These are phyloP conservation scores for Eledona agricola DNA, from an alignment of 2,888 invertebrate genomes.

Conservation along the genomic window DNA sequence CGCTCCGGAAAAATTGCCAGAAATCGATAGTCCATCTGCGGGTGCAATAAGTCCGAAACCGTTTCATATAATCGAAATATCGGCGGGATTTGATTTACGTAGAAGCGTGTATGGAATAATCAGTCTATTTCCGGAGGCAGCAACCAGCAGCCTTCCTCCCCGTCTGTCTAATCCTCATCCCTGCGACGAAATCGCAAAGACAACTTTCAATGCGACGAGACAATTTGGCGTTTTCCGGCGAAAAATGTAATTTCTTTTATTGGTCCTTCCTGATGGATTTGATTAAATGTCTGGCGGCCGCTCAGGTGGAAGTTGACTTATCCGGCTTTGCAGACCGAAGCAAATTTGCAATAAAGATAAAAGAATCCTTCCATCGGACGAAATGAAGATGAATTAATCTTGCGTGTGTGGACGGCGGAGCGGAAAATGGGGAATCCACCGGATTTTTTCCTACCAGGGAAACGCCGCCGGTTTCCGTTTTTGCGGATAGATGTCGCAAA, in stretches of 20 bases:
- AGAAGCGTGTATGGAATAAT: slow-evolving; percentile 48
- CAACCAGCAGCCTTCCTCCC: slow-evolving; percentile 22
- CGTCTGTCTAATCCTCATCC: slow-evolving; percentile 23
- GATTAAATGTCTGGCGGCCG: slow-evolving; percentile 4
- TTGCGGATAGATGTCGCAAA: no score
- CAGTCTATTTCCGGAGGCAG: slow-evolving; percentile 48
- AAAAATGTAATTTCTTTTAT: no score
- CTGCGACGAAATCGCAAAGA: slow-evolving; percentile 32
- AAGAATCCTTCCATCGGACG: no score
- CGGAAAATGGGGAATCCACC: no score
- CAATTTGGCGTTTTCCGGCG: no score
- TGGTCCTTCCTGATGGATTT: no score
- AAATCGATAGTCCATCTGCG: slow-evolving; percentile 36
- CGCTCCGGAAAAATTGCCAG: slow-evolving; percentile 3
- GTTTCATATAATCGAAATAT: slow-evolving; percentile 41
- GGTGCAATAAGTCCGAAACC: slow-evolving; percentile 35
- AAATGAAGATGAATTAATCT: no score
- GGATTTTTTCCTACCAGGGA: no score
- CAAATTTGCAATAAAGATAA: no score
- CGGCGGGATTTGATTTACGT: slow-evolving; percentile 48
- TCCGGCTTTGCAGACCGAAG: slow-evolving; percentile 1
- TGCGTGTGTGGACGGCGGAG: no score
- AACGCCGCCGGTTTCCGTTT: no score
- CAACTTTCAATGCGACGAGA: slow-evolving; percentile 25
- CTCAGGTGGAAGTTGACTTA: slow-evolving; percentile 1